Conservation (phyloP, 2,797 vertebrate genomes). For the Petrocephalus schoutedeni region DNA sequence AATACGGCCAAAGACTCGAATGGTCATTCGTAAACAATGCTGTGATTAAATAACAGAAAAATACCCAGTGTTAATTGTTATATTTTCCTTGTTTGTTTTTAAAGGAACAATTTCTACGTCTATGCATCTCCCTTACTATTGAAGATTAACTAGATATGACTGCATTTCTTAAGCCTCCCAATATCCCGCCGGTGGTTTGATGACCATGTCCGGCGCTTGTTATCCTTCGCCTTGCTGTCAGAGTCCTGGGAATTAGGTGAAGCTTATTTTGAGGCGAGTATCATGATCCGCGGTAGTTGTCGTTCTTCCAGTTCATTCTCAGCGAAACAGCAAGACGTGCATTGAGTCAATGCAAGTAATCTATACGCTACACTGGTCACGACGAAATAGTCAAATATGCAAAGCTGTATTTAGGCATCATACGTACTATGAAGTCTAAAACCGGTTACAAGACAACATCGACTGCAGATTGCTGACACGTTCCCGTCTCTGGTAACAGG, state of each 20-base stretch:
- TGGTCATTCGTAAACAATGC: conserved; percentile 7
- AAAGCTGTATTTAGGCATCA: neutral
- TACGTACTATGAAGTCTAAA: neutral
- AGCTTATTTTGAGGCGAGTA: neutral
- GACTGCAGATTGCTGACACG: neutral
- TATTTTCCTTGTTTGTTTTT: neutral
- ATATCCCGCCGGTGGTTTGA: neutral
- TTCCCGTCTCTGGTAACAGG: neutral
- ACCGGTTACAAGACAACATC: neutral
- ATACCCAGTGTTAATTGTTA: neutral
- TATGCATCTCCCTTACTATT: neutral
- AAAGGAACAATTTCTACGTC: neutral
- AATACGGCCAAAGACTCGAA: conserved; percentile 8
- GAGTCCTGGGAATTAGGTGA: neutral
- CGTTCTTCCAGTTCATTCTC: conserved; percentile 13
- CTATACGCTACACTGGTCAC: neutral
- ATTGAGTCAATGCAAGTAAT: neutral
- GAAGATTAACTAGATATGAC: no score
- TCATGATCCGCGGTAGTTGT: conserved; percentile 3
- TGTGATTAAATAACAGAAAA: neutral
- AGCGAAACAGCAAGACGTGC: conserved; percentile 12
- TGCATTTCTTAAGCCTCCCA: neutral
- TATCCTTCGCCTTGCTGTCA: neutral
- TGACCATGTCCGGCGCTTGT: neutral
- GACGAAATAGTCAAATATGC: neutral